phyloP scores from a whole-genome alignment of 2,113 vertebrate species.

The Ciconia stormi region DNA sequence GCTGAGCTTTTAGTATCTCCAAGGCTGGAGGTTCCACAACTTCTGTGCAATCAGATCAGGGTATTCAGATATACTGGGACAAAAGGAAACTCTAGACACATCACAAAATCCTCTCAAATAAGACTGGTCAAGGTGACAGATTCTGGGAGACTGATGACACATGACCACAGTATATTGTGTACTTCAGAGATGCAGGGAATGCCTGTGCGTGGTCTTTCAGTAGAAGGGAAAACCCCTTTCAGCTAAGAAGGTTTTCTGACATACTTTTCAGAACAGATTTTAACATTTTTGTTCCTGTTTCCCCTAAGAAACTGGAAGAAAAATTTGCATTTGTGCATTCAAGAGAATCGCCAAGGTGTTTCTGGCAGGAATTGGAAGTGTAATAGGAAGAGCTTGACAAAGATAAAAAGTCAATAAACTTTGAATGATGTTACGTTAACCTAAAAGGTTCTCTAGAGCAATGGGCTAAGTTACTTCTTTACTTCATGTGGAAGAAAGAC shows the following conservation, averaged over 20 bases:
- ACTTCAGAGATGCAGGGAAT: not conserved
- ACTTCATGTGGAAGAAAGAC: constrained; percentile 17
- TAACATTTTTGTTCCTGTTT: not conserved
- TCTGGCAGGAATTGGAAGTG: not conserved
- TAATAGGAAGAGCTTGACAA: not conserved
- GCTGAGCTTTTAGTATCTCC: not conserved
- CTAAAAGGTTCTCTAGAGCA: constrained; percentile 46
- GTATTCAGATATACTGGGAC: not conserved
- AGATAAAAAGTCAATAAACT: not conserved
- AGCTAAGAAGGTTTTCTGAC: not conserved
- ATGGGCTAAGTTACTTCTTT: not conserved
- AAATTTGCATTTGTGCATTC: not conserved
- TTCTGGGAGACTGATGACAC: constrained; percentile 11
- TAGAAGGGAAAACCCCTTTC: not conserved
- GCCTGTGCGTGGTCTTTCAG: not conserved
- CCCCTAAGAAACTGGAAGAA: not conserved
- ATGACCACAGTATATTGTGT: not conserved
- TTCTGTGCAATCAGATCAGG: not conserved
- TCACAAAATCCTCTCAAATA: not conserved
- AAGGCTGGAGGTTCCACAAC: not conserved
- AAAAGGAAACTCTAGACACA: not conserved
- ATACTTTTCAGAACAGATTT: not conserved
- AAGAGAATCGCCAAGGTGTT: not conserved
- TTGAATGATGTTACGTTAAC: not conserved
- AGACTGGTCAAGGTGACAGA: not conserved